Conservation (phyloP, 2,797 vertebrate genomes). For the Aeoliscus strigatus region DNA sequence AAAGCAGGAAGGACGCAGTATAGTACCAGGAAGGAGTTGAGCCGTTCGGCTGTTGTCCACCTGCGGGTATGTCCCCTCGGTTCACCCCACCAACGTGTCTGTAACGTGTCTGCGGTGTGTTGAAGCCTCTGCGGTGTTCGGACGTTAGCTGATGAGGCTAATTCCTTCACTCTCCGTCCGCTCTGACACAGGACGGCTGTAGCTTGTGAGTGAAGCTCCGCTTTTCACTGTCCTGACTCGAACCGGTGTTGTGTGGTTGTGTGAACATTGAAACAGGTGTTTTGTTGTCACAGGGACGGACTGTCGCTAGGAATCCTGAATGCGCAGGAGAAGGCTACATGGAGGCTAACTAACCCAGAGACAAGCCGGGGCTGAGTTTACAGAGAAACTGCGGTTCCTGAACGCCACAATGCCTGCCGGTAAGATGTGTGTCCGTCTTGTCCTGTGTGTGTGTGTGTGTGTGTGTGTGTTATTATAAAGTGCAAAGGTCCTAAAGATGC, state of each 20-base stretch:
- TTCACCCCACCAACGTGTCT: not conserved
- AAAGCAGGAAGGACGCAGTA: constrained; percentile 54
- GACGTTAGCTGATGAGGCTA: constrained; percentile 34
- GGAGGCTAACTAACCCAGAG: constrained; percentile 50
- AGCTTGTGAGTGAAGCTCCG: too few relatives aligned
- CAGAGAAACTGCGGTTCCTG: constrained; percentile 38
- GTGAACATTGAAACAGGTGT: not conserved
- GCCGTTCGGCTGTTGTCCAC: constrained; percentile 19
- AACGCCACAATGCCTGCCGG: constrained; percentile 64
- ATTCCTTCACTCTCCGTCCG: too few relatives aligned
- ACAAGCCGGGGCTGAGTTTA: constrained; percentile 8
- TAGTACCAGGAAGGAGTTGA: constrained; percentile 25
- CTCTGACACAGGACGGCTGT: too few relatives aligned
- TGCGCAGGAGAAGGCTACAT: constrained; percentile 38
- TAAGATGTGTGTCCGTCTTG: constrained; percentile 40
- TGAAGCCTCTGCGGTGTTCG: not conserved
- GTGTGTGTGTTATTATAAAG: too few relatives aligned
- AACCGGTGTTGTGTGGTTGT: not conserved
- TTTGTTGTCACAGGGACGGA: constrained; percentile 10
- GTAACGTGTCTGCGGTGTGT: not conserved
- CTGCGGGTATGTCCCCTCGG: constrained; percentile 35
- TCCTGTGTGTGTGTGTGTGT: not conserved
- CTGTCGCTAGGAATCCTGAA: constrained; percentile 17
- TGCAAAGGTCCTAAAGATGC: too few relatives aligned
- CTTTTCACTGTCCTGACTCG: not conserved